Evolutionary conservation across 2,797 vertebrate species (phyloP).

Genomic region (Enteromius treurensis): DNA sequence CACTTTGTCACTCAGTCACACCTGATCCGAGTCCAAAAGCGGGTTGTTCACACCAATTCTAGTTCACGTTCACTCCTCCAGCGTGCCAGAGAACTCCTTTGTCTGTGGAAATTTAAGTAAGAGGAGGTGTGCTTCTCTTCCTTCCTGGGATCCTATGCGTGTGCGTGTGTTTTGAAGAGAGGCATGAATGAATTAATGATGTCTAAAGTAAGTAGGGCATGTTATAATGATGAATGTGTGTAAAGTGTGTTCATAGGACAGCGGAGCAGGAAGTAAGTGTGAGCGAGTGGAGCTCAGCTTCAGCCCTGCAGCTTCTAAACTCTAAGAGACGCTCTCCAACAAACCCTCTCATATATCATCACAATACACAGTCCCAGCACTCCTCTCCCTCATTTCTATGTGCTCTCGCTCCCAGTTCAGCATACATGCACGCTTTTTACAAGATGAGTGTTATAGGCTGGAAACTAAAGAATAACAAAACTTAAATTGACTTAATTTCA

Average conservation of each 20-base stretch:
- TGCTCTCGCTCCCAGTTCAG: background rate
- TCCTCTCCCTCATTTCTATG: conserved; percentile 8
- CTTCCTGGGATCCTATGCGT: conserved; percentile 30
- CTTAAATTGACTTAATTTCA: conserved; percentile 52
- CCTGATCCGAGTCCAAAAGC: conserved; percentile 59
- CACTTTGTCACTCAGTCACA: conserved; percentile 58
- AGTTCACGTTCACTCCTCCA: conserved; percentile 36
- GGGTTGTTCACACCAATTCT: conserved; percentile 53
- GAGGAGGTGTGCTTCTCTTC: conserved; percentile 18
- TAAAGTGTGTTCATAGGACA: conserved; percentile 46
- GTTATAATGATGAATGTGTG: conserved; percentile 57
- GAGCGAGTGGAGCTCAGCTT: conserved; percentile 26
- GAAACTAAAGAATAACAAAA: conserved; percentile 17
- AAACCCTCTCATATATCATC: conserved; percentile 60
- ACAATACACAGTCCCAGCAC: conserved; percentile 58
- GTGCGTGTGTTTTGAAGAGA: conserved; percentile 43
- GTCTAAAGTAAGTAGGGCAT: conserved; percentile 58
- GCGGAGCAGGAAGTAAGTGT: conserved; percentile 40
- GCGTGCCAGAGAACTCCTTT: conserved; percentile 38
- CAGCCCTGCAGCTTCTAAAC: conserved; percentile 56
- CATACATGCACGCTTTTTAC: conserved; percentile 12
- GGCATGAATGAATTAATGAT: conserved; percentile 60
- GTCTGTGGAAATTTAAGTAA: conserved; percentile 32
- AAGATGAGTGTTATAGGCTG: conserved; percentile 5
- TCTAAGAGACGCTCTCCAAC: conserved; percentile 46